Base-by-base conservation (phyloP, 2,888 invertebrate genomes). In the Campoplex capitator region DNA sequence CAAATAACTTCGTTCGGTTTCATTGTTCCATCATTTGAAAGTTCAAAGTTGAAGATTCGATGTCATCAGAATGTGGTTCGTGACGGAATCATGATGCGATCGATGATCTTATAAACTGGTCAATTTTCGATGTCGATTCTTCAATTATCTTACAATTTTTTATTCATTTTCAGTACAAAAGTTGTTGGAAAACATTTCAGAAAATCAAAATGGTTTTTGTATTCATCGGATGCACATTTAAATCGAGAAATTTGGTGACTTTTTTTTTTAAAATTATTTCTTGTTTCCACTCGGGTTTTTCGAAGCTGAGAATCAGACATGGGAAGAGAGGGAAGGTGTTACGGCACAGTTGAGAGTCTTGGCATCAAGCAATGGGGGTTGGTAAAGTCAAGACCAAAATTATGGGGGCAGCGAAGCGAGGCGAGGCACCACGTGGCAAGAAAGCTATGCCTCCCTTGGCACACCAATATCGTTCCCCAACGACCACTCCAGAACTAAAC, bases 371-470 rank as follows among this genome's bases (percentile, higher is more conserved):
- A 54, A 75, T 28, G 75, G 62, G 65, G 82, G 78, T 77, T 74
- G 83, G 88, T 85, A 35, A 23, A 89, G 90, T 91, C 90, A 89
- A 89, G 87, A 90, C 67, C 84, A 89, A 90, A 93, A 91, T 93
- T 93, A 93, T 92, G 92, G 92, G 93, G 92, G 91, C 91, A 92
- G 91, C 93, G 91, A 90, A 89, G 88, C 91, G 91, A 92, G 92
- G 89, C 89, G 89, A 87, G 90, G 91, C 91, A 91, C 92, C 92
- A 92, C 92, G 92, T 92, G 93, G 93, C 91, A 93, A 92, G 93
- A 92, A 84, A 93, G 92, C 93, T 93, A 94, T 93, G 93, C 92
- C 92, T 94, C 94, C 94, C 94, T 89, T 92, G 94, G 91, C 92
- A 92, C 92, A 91, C 84, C 90, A 90, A 91, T 92, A 94, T 94